Evolutionary conservation across 2,113 vertebrate species (phyloP), one percentile per base, ranked within the genome.

Genomic region (Alethe diademata): DNA sequence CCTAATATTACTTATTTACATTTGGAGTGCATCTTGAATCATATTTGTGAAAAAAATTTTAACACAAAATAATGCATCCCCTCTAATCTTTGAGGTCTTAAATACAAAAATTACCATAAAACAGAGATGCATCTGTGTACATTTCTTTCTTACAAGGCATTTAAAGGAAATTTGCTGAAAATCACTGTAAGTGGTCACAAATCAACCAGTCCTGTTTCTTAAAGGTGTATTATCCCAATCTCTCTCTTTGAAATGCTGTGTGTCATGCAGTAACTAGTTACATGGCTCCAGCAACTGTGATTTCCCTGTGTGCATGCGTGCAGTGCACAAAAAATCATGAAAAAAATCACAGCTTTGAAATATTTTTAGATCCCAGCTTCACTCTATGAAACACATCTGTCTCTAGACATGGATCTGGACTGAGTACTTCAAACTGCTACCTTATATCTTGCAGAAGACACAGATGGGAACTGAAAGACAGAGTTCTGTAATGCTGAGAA

Each of bases 161-260:
- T 78, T 56, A 69, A 57, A 60, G 19, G 14, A 60, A 78, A 74
- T 36, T 31, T 66, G 4, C 35, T 57, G 47, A 47, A 92, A 73
- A 70, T 74, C 2, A 12, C 47, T 71, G 8, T 9, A 76, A 73
- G 28, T 20, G 35, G n/a, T 56, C 45, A 81, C 23, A 81, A 74
- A 81, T 42, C 40, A 71, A 61, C 20, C 7, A 69, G 19, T 78
- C 8, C 25, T 43, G 2, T 67, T 67, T 58, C 64, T 51, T 72
- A 57, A 54, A 64, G 24, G 15, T 60, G 24, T 0, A 0, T 23
- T 29, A 45, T 24, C 8, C 43, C 1, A 0, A 24, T n/a, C 24
- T 54, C 18, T 54, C 19, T 51, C 22, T 67, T 24, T 60, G 9
- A 84, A 35, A 66, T 1, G 1, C 12, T 11, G 47, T 13, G 19